phyloP scores from a whole-genome alignment of 1,140 invertebrate genomes.

The Drosophila murphyi region DNA sequence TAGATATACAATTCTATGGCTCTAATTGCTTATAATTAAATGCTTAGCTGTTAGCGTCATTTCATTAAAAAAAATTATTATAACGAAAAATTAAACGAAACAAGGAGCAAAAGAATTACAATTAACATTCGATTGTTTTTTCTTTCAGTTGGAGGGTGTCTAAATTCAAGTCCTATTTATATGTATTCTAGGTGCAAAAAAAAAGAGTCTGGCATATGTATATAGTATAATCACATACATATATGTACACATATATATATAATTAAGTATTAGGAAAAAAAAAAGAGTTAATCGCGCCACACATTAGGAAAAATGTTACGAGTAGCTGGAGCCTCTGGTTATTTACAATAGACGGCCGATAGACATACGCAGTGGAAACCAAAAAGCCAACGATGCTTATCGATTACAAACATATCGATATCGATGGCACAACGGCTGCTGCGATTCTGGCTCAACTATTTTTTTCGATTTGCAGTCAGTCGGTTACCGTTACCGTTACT shows the following conservation, averaged over 20 bases:
- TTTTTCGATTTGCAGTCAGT: slow-evolving; percentile 1
- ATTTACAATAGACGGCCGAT: slow-evolving; percentile 29
- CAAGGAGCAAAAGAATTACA: slow-evolving; percentile 37
- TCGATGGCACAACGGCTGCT: slow-evolving; percentile 14
- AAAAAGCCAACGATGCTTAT: background rate
- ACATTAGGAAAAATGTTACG: slow-evolving; percentile 38
- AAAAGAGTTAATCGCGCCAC: slow-evolving; percentile 24
- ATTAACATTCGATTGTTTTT: slow-evolving; percentile 30
- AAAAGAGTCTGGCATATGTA: slow-evolving; percentile 18
- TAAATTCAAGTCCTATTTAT: slow-evolving; percentile 32
- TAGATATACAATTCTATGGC: slow-evolving; percentile 59
- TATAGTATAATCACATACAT: slow-evolving; percentile 15
- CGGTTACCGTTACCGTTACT: slow-evolving; percentile 15
- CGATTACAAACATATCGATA: slow-evolving; percentile 1
- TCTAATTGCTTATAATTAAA: slow-evolving; percentile 61
- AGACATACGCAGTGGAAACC: background rate
- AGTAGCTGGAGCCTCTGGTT: slow-evolving; percentile 40
- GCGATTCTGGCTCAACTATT: slow-evolving; percentile 21
- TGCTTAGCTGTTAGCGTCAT: slow-evolving; percentile 46
- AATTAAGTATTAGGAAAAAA: slow-evolving; percentile 8
- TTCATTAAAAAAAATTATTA: slow-evolving; percentile 43
- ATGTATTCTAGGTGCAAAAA: slow-evolving; percentile 53
- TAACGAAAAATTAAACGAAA: slow-evolving; percentile 39
- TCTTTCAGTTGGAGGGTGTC: slow-evolving; percentile 14
- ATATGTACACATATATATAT: slow-evolving; percentile 9